Conservation (phyloP, 23 tunicate species). For the Trididemnum nubilum region DNA sequence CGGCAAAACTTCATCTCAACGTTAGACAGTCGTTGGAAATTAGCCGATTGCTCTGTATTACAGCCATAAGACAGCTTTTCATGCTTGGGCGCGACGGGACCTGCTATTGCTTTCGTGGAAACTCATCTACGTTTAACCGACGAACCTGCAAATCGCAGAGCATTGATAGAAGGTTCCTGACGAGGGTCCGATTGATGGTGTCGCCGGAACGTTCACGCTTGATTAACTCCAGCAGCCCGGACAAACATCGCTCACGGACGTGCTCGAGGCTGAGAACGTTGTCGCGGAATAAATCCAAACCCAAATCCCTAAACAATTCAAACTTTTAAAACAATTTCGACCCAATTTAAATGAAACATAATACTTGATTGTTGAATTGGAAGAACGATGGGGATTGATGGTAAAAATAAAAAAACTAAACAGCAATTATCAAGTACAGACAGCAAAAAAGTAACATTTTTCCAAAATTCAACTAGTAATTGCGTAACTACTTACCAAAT, state of each 20-base stretch:
- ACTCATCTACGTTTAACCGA: no score
- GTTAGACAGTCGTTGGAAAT: no score
- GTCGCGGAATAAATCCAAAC: slow-evolving; percentile 73
- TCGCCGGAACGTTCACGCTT: slow-evolving; percentile 66
- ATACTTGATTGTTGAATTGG: background rate
- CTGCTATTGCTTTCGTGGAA: no score
- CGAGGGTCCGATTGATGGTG: slow-evolving; percentile 57
- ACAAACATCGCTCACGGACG: slow-evolving; percentile 67
- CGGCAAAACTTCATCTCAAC: no score
- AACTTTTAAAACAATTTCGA: no score
- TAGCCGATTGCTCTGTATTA: no score
- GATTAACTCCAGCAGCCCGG: slow-evolving; percentile 57
- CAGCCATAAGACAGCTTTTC: no score
- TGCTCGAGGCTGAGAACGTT: slow-evolving; percentile 64
- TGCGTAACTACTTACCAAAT: slow-evolving; percentile 61
- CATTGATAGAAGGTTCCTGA: slow-evolving; percentile 76
- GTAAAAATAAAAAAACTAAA: background rate
- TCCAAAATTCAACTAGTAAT: no score
- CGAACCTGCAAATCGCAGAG: slow-evolving; percentile 80
- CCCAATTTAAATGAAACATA: background rate
- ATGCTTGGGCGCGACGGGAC: no score
- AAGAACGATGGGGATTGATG: background rate
- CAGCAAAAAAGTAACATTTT: no score
- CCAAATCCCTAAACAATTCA: slow-evolving; percentile 81
- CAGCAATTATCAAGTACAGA: background rate